Evolutionary conservation across 2,797 vertebrate species (phyloP), one percentile per base, ranked within the genome.

Genomic region (Melanogrammus aeglefinus): DNA sequence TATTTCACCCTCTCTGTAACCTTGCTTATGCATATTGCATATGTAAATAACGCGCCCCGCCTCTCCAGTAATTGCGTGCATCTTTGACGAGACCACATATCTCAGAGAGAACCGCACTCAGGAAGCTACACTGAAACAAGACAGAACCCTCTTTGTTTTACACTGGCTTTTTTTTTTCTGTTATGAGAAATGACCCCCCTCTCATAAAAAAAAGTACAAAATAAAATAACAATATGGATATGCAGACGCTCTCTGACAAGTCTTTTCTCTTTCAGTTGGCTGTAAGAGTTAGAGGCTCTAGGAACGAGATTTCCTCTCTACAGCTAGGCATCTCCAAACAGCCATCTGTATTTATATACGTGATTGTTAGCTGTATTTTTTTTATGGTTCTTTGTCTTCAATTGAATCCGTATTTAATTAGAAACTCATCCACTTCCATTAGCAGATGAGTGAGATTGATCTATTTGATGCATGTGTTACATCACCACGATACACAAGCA

Each of bases 11-110:
- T 93, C 87, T 93, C 94, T 93, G 94, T 95, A 96, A 93, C 94
- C 94, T 94, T 94, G 95, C 94, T 95, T 96, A 94, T 93, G 93
- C 92, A 93, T 92, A 92, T 92, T 92, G 91, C 91, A 92, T 94
- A 95, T 95, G 94, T 95, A 96, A 96, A 95, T 96, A 92, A 94
- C 93, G 94, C 93, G 94, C 95, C 94, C 93, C 91, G 91, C 95
- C 95, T 93, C 88, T 91, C 90, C 91, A 94, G 95, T 96, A 96
- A 97, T 97, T 96, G 96, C 95, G 96, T 96, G 96, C 96, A 95
- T 95, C 95, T 95, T 96, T 95, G 93, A 95, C 95, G 91, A 93
- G 93, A 94, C 94, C 93, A 93, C 96, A 94, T 94, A 91, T 95
- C 88, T 91, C 84, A 83, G 27, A 35, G 70, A 21, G 88, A 82